These are phyloP conservation scores for Heptranchias perlo DNA, from an alignment of 2,113 vertebrate species.

Conservation along the genomic window DNA sequence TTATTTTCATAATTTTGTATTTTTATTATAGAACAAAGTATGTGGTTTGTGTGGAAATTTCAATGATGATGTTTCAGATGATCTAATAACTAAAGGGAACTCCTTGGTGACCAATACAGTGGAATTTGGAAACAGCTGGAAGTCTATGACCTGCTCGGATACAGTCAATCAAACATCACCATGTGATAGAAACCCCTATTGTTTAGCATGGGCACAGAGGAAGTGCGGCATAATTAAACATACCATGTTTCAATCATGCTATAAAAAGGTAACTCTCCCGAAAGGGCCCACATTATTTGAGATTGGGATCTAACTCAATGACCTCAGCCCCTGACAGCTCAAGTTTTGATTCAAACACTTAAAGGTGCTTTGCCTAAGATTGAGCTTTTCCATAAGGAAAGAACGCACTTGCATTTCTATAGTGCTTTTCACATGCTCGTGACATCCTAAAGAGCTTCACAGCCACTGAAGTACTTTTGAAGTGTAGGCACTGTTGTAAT, in stretches of 20 bases:
- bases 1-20: neutral
- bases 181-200: constrained; percentile 70
- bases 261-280: constrained; percentile 56
- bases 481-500: neutral
- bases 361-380: neutral
- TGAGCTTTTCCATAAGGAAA: neutral
- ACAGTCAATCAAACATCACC: constrained; percentile 61
- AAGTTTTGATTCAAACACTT: neutral
- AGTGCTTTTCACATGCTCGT: neutral
- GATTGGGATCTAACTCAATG: neutral
- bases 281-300: neutral
- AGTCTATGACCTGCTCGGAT: constrained; percentile 61
- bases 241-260: constrained; percentile 64
- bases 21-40: constrained; percentile 56
- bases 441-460: neutral
- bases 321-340: neutral
- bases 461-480: neutral
- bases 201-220: constrained; percentile 65
- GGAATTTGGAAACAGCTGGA: constrained; percentile 76
- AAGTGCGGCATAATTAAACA: constrained; percentile 68
- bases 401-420: too few species aligned
- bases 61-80: constrained; percentile 69
- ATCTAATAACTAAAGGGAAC: constrained; percentile 59
- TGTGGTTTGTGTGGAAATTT: constrained; percentile 79
- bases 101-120: constrained; percentile 48